Evolutionary conservation across 2,888 invertebrate species (phyloP).

Genomic region (Netelia virgata): DNA sequence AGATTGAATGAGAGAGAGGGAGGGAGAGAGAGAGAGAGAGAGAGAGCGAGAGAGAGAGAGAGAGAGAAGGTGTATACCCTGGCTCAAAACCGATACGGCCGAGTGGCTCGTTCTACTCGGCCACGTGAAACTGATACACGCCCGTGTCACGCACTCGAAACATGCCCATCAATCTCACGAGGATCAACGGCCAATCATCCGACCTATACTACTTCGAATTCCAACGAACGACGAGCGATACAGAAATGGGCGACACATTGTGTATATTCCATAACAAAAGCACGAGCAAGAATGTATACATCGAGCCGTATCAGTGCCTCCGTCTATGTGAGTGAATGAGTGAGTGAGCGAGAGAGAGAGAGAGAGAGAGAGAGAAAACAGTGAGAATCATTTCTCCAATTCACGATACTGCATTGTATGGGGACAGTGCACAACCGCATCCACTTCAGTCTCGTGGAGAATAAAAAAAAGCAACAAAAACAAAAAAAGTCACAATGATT

Average conservation of each 20-base stretch:
- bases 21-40: conserved; percentile 20
- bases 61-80: conserved; percentile 49
- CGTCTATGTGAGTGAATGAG: conserved; percentile 2
- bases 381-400: conserved; percentile 50
- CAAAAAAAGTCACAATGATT: neutral
- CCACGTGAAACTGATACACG: conserved; percentile 68
- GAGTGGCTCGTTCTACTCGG: conserved; percentile 67
- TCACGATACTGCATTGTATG: conserved; percentile 40
- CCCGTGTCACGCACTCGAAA: conserved; percentile 65
- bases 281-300: conserved; percentile 25
- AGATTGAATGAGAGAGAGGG: conserved; percentile 46
- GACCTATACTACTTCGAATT: conserved; percentile 9
- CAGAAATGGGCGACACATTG: neutral
- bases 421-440: conserved; percentile 10
- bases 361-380: conserved; percentile 1
- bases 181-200: conserved; percentile 67
- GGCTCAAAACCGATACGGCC: conserved; percentile 62
- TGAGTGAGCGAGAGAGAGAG: neutral
- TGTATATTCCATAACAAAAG: conserved; percentile 44
- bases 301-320: neutral
- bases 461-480: conserved; percentile 3
- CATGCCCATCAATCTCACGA: conserved; percentile 67
- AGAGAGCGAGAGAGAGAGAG: conserved; percentile 30
- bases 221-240: conserved; percentile 24
- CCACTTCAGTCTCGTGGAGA: neutral